phyloP scores from a whole-genome alignment of 2,113 vertebrate species.

The Oxygymnocypris stewartii region DNA sequence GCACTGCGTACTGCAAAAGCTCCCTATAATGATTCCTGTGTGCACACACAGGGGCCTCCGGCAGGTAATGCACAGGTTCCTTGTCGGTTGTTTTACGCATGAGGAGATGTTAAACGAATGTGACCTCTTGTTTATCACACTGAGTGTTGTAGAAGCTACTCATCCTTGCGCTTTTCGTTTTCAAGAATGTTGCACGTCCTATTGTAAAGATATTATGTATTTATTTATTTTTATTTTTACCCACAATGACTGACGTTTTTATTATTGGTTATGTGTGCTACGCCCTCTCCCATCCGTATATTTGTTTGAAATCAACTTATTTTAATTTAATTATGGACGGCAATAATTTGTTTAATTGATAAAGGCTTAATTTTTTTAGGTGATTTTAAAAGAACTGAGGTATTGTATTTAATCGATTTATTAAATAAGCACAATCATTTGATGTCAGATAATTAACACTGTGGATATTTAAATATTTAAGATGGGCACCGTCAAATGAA shows the following conservation, averaged over 20 bases:
- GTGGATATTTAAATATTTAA: background rate
- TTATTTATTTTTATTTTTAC: background rate
- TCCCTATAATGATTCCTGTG: constrained; percentile 16
- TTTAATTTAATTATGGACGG: background rate
- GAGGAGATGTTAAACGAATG: constrained; percentile 53
- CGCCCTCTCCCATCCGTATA: background rate
- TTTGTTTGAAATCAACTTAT: background rate
- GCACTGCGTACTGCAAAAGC: constrained; percentile 17
- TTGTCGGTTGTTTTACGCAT: constrained; percentile 51
- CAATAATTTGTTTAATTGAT: background rate
- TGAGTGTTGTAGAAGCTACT: constrained; percentile 47
- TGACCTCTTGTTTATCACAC: constrained; percentile 54
- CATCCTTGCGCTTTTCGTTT: constrained; percentile 9
- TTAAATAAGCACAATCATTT: background rate
- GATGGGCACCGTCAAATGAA: background rate
- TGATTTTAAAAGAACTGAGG: background rate
- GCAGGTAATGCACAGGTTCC: constrained; percentile 47
- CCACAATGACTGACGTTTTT: constrained; percentile 5
- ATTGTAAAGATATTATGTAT: background rate
- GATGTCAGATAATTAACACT: background rate
- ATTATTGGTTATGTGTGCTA: background rate
- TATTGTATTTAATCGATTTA: background rate
- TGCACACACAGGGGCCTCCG: constrained; percentile 20
- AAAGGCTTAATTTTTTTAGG: background rate
- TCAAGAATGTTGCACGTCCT: background rate